Percentiles rank a stretch among this genome's conserved stretches.
These are phyloP conservation scores for Tachycineta bicolor DNA, from an alignment of 2,113 vertebrate species.

Conservation along the genomic window DNA sequence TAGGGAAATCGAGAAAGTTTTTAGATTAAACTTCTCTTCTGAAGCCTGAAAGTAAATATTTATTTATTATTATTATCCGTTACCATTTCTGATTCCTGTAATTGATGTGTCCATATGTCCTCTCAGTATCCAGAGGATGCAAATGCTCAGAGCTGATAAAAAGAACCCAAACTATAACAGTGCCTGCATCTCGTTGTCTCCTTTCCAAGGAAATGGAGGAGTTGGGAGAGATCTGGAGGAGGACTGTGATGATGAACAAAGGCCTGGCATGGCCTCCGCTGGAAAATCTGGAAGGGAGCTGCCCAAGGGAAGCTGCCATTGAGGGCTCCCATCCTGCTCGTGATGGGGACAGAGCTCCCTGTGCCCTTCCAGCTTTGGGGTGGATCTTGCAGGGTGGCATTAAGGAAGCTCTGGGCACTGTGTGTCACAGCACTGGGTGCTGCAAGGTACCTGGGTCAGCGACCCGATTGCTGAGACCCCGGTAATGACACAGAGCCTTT, in stretches of 20 bases:
- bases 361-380: neutral
- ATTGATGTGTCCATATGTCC: neutral
- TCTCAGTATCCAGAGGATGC: neutral
- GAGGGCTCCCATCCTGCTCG: neutral
- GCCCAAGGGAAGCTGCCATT: neutral
- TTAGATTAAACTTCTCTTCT: neutral
- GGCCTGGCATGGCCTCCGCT: neutral
- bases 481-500: neutral
- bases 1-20: neutral
- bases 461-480: rapidly evolving
- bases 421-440: neutral
- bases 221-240: neutral
- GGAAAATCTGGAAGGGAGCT: neutral
- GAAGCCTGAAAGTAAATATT: neutral
- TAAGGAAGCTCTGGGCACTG: neutral
- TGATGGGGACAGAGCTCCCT: neutral
- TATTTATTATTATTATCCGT: neutral
- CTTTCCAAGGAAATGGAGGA: neutral
- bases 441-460: neutral
- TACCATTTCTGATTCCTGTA: neutral
- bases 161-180: neutral
- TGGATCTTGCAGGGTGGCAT: neutral
- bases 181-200: neutral
- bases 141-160: neutral
- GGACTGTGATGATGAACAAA: neutral